Base-by-base conservation (phyloP, 1,140 invertebrate species). In the Heliconius nattereri region DNA sequence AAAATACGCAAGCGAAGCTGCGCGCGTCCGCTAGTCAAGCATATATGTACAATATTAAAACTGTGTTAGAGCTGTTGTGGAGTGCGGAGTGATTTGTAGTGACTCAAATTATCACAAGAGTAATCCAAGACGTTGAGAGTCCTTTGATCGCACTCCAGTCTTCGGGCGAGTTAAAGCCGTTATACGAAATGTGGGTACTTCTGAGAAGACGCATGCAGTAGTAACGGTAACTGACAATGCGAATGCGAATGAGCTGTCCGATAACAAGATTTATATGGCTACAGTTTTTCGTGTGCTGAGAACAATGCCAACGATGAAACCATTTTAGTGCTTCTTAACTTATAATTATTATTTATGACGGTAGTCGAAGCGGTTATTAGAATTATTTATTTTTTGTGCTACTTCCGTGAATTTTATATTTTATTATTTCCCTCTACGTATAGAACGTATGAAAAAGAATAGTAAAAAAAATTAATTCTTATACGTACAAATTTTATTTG, bases 101-200 rank as follows among this genome's bases (percentile, higher is more conserved):
- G 26, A 66, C 60, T 66, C 60, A 66, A 66, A 66, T 66, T 66
- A 66, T 66, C 60, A 66, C 60, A 66, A 66, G 26, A 66, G 60
- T 66, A 66, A 66, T 29, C 60, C 60, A 60, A 35, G 78, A 75
- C 71, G 60, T 79, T 66, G 78, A 72, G 35, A 72, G 73, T 81
- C 80, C 80, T 81, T 81, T 78, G 75, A 81, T 81, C 74, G 76
- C 77, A 81, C 57, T 71, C 57, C 72, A 75, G 72, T 66, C 45
- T 71, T 71, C 72, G 66, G 40, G 49, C 76, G 60, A 76, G 71
- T 49, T 72, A 2, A 75, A 57, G 19, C 71, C 72, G 72, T 74
- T 54, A 66, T 71, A 29, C 75, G 13, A 70, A 78, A 71, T 78
- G 54, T 66, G 26, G 60, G 60, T 60, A 45, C 19, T 81, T 81